phyloP scores from a whole-genome alignment of 1,140 invertebrate genomes.

The Leptonema lineaticorne region DNA sequence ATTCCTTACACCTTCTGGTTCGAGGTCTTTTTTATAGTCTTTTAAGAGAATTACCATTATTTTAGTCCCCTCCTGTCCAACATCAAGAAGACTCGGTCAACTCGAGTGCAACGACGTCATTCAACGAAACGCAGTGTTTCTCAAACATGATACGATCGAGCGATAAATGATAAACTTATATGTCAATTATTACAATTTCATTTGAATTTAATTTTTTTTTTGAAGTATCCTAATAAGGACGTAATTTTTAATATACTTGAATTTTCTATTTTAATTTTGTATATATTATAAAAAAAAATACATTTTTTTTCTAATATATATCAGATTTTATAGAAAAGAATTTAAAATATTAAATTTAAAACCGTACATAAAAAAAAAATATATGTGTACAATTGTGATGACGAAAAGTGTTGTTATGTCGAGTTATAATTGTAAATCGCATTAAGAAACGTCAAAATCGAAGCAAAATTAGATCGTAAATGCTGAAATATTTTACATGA shows the following conservation, averaged over 20 bases:
- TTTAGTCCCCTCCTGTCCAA: constrained; percentile 13
- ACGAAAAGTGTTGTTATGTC: no score
- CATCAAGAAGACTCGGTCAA: neutral
- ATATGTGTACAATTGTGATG: neutral
- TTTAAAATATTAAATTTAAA: neutral
- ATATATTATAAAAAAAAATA: no score
- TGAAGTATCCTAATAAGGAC: no score
- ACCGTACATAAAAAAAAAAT: neutral
- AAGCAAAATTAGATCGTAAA: neutral
- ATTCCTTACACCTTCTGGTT: constrained; percentile 27
- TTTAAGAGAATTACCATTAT: constrained; percentile 35
- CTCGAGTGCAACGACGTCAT: constrained; percentile 16
- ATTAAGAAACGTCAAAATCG: neutral
- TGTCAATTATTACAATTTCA: neutral
- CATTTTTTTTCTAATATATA: no score
- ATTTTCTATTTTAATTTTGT: no score
- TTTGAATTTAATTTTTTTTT: no score
- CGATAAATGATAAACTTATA: no score
- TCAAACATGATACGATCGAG: no score
- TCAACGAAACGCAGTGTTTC: constrained; percentile 10
- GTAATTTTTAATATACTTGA: no score
- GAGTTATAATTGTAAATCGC: no score
- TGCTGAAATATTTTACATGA: neutral
- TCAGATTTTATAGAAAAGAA: neutral
- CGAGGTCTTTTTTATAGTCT: constrained; percentile 29